These are phyloP conservation scores for Cyanocitta stelleri DNA, from an alignment of 2,113 vertebrate species.

Conservation along the genomic window DNA sequence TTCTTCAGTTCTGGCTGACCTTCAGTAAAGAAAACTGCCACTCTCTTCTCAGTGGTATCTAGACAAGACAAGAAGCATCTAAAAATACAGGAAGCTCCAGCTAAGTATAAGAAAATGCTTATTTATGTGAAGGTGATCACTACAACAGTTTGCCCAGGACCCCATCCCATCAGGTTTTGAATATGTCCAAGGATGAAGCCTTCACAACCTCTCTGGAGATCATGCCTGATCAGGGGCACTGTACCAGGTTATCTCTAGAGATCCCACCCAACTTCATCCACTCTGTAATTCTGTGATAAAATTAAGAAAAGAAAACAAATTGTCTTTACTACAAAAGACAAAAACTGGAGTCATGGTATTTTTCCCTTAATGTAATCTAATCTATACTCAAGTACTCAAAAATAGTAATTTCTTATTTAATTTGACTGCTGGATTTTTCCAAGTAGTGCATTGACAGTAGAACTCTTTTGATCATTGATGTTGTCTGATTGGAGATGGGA, in stretches of 20 bases:
- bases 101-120: not conserved
- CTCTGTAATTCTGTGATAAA: not conserved
- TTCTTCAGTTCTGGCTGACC: not conserved
- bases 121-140: not conserved
- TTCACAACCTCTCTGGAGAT: not conserved
- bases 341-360: not conserved
- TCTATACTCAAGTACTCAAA: not conserved
- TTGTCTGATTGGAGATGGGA: not conserved
- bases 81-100: not conserved
- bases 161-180: not conserved
- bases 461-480: not conserved
- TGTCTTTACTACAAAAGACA: not conserved
- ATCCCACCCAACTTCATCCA: not conserved
- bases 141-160: not conserved
- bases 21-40: not conserved
- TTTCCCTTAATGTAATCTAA: not conserved
- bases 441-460: not conserved
- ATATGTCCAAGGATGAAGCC: not conserved
- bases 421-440: not conserved
- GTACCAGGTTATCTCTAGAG: not conserved
- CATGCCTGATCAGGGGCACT: not conserved
- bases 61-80: not conserved
- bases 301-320: not conserved
- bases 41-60: not conserved
- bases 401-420: not conserved